Evolutionary conservation across 2,888 invertebrate species (phyloP), one percentile per base, ranked within the genome.

Genomic region (Rotaria sp.): DNA sequence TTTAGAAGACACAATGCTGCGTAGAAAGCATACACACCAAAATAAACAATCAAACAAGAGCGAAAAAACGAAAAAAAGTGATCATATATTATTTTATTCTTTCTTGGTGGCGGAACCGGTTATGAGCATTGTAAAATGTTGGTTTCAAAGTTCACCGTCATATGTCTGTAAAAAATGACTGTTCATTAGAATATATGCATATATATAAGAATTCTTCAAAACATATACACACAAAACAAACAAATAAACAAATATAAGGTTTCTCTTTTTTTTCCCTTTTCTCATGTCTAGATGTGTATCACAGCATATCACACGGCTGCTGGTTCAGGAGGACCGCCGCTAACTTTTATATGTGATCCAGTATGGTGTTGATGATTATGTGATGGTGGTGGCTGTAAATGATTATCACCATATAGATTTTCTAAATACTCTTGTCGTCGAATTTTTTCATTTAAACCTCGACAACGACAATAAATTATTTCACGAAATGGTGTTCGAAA

Each of bases 401-500:
- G 67, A 67, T 35, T 35, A 67, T 67, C 35, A 21, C 80, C 80
- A 80, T 80, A 80, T 13, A 80, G 4, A 80, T 80, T 80, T 45
- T 80, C 80, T 21, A 80, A 18, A 80, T 80, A 80, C 2, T 86
- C 85, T 87, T 90, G 90, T 45, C 89, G 89, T 26, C 91, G 89
- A 87, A 91, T 88, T 85, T 91, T 89, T 41, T 88, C 88, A 88
- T 91, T 91, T 85, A 91, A 90, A 67, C 90, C 89, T 24, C 88
- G 86, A 88, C 91, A 91, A 30, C 90, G 89, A 85, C 90, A 96
- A 92, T 95, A 90, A 57, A 97, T 93, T 88, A 97, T 96, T 91
- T 96, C 96, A 91, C 96, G 95, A 92, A 97, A 97, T 26, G 97
- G 97, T 90, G 95, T 95, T 88, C 97, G 94, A 91, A 97, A 97